Conservation (phyloP, 2,113 vertebrate species). For the Euleptes europaea region DNA sequence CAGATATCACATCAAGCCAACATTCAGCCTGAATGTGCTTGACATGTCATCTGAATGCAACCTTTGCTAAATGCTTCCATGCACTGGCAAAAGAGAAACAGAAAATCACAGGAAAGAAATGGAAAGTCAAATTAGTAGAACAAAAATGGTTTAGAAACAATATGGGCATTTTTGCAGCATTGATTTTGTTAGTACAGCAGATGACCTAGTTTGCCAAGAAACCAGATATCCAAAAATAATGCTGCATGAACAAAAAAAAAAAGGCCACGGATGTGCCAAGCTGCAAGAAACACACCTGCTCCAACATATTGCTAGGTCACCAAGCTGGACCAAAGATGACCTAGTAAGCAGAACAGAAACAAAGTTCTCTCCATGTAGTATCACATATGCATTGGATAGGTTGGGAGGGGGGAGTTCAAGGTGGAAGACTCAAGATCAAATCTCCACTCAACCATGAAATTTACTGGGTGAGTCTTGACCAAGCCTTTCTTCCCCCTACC, state of each 20-base stretch:
- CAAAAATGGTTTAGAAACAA: constrained; percentile 21
- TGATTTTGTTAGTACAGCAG: constrained; percentile 33
- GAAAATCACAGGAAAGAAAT: not conserved
- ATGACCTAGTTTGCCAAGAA: constrained; percentile 54
- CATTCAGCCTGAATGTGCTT: too few relatives aligned
- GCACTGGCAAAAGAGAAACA: not conserved
- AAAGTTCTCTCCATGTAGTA: not conserved
- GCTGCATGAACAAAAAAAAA: not conserved
- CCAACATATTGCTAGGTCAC: not conserved
- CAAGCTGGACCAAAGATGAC: not conserved
- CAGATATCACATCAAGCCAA: too few relatives aligned
- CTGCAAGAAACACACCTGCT: constrained; percentile 35
- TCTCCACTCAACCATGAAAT: not conserved
- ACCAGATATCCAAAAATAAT: not conserved
- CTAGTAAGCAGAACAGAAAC: constrained; percentile 35
- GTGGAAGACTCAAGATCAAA: not conserved
- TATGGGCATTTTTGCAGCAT: constrained; percentile 27
- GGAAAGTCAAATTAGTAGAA: constrained; percentile 18
- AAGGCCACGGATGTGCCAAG: not conserved
- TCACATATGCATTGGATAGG: not conserved
- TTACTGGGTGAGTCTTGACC: too few relatives aligned
- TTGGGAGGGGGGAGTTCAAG: not conserved
- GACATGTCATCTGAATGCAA: not conserved
- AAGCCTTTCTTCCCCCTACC: too few relatives aligned
- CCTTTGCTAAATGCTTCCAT: not conserved